A percentile compares a stretch with the other conserved stretches of the same genome.
Conservation (phyloP, 2,888 invertebrate genomes). For the Pollenia angustigena region DNA sequence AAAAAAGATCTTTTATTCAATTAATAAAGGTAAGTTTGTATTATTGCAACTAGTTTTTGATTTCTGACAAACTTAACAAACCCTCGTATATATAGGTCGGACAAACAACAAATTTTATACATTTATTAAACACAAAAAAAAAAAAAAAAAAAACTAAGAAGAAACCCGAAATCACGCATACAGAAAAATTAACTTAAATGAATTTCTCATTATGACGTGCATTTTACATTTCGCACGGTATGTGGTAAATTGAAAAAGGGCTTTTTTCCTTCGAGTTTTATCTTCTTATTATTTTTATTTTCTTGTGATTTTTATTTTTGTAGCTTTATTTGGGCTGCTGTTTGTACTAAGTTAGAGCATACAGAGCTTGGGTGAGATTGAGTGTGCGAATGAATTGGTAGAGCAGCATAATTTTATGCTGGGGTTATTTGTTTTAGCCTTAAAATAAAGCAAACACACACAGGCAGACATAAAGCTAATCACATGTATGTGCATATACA, state of each 20-base stretch:
- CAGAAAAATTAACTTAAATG: conserved; percentile 74
- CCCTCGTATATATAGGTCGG: background rate
- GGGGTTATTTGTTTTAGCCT: conserved; percentile 63
- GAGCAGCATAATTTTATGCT: conserved; percentile 43
- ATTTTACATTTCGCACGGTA: conserved; percentile 77
- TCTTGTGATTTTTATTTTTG: conserved; percentile 33
- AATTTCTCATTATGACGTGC: conserved; percentile 78
- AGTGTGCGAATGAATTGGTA: conserved; percentile 35
- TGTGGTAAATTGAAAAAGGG: conserved; percentile 78
- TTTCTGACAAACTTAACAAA: background rate
- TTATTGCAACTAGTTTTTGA: background rate
- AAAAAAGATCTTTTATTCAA: too few relatives aligned
- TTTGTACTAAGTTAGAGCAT: conserved; percentile 33
- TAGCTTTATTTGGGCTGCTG: conserved; percentile 71
- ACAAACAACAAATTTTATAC: conserved; percentile 19
- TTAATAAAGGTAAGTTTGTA: too few relatives aligned
- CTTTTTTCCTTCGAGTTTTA: conserved; percentile 48
- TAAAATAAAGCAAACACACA: conserved; percentile 16
- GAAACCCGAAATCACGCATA: conserved; percentile 70
- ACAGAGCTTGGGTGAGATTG: conserved; percentile 23
- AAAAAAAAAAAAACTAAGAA: conserved; percentile 6
- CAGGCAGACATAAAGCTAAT: background rate
- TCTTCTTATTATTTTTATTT: conserved; percentile 42
- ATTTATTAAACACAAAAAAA: background rate
- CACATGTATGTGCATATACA: background rate